Percentiles rank a stretch among this genome's conserved stretches.
phyloP scores from a whole-genome alignment of 2,113 vertebrate genomes.

The Balaeniceps rex region DNA sequence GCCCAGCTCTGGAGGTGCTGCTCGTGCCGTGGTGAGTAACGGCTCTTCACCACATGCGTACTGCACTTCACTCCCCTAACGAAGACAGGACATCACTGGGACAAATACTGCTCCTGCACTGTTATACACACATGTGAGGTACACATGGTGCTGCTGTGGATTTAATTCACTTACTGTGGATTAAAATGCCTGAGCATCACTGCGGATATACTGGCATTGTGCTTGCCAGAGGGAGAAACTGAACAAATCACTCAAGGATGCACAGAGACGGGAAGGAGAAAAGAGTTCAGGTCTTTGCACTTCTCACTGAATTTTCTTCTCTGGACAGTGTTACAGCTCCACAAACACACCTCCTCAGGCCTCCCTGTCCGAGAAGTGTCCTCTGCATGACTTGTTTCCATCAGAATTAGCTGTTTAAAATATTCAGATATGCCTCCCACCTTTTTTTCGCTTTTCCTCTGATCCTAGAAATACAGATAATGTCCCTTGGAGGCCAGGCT shows the following conservation, averaged over 20 bases:
- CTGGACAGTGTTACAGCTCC: neutral
- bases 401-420: neutral
- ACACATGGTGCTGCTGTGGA: neutral
- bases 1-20: neutral
- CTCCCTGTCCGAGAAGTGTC: neutral
- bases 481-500: neutral
- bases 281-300: neutral
- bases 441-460: neutral
- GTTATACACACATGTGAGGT: neutral
- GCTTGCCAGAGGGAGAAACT: neutral
- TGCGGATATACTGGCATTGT: neutral
- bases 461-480: neutral
- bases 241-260: neutral
- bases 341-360: neutral
- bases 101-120: neutral
- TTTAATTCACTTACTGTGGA: neutral
- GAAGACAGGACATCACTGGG: neutral
- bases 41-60: neutral
- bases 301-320: neutral
- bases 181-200: neutral
- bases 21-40: fast-evolving
- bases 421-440: neutral
- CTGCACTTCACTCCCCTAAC: neutral
- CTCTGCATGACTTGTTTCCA: neutral
- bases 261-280: neutral